These are phyloP conservation scores for Brachionus sp. DNA, from an alignment of 1,140 invertebrate genomes.

Conservation along the genomic window DNA sequence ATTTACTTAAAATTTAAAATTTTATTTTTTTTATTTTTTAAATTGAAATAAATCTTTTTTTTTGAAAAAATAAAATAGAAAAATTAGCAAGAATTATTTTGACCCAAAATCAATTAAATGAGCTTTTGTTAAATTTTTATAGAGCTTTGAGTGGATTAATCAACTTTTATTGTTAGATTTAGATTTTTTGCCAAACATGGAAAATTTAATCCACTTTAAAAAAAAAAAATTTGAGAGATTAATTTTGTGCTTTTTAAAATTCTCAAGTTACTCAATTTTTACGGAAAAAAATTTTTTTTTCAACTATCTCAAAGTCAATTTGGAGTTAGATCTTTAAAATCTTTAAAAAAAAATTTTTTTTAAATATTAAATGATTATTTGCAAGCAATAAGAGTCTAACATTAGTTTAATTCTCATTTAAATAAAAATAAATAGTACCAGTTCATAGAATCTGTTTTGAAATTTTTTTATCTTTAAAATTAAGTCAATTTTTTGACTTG, in stretches of 20 bases:
- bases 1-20: not conserved
- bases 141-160: not conserved
- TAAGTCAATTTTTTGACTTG: too few relatives aligned
- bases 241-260: not conserved
- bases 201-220: not conserved
- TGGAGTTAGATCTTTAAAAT: too few relatives aligned
- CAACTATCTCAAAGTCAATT: not conserved
- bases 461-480: too few relatives aligned
- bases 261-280: not conserved
- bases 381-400: too few relatives aligned
- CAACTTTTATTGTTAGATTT: not conserved
- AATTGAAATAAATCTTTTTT: not conserved
- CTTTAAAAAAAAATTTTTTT: too few relatives aligned
- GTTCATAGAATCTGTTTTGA: too few relatives aligned
- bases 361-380: too few relatives aligned
- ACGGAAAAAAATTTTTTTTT: not conserved
- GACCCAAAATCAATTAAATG: not conserved
- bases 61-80: not conserved
- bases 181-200: not conserved
- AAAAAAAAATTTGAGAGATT: not conserved
- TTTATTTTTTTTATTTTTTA: not conserved
- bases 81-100: not conserved
- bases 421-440: too few relatives aligned
- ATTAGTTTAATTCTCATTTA: too few relatives aligned
- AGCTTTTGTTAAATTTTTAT: not conserved